Evolutionary conservation across 2,888 invertebrate species (phyloP), one percentile per base, ranked within the genome.

Genomic region (Furcula furcula): DNA sequence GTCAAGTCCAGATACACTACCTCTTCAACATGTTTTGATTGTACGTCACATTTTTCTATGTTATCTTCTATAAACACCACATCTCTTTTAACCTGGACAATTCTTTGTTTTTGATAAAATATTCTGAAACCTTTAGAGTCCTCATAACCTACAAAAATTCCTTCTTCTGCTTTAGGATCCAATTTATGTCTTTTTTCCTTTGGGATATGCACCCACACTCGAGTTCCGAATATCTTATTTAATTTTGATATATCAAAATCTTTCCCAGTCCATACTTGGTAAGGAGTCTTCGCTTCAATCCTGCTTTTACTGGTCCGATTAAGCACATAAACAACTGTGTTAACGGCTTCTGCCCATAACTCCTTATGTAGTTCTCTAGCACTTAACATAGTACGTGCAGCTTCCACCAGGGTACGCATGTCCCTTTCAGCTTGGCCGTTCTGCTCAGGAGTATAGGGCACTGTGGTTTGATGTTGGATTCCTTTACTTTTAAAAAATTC

Each of bases 271-370:
- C 28, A 29, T 10, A 29, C 15, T 15, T 29, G 10, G 18, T 15
- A 18, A 16, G 28, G 28, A 16, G 28, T 29, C 18, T 29, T 29
- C 10, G 6, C 28, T 29, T 29, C 10, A 7, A 15, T 18, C 11
- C 28, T 18, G 18, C 16, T 29, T 10, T 18, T 29, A 29, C 16
- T 29, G 7, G 28, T 18, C 10, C 28, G n/a, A 18, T 29, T 29
- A 9, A 18, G 9, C 28, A 29, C 16, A 18, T 29, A 29, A 10
- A 29, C 29, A 12, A 20, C 29, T 19, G 29, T 16, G 16, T 16
- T 28, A 28, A 28, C 15, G 15, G 27, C 27, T 15, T 28, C 27
- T 15, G 27, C 27, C 27, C 27, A 28, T 15, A 28, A 15, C 15
- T 28, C 15, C 15, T 28, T 28, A 28, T 9, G 15, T 7, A 28